phyloP scores from a whole-genome alignment of 2,797 vertebrate species.

The Centropyge bicolor region DNA sequence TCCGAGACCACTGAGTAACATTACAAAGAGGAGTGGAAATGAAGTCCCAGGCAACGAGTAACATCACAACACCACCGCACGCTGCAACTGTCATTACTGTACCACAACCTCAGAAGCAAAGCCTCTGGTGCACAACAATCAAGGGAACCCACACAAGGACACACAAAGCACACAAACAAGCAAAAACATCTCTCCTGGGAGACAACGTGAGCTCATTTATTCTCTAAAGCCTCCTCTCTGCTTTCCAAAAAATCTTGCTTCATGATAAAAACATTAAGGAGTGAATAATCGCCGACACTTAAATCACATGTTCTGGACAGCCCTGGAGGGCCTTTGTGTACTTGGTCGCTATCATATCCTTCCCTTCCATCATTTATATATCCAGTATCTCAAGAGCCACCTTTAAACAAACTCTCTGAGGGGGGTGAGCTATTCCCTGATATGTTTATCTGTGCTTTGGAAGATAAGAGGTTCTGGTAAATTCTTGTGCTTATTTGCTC shows the following conservation, averaged over 20 bases:
- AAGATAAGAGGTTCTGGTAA: constrained; percentile 64
- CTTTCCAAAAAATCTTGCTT: constrained; percentile 20
- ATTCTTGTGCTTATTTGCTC: constrained; percentile 48
- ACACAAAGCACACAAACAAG: constrained; percentile 1
- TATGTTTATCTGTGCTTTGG: constrained; percentile 60
- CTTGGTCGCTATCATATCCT: constrained; percentile 17
- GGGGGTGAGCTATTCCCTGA: constrained; percentile 26
- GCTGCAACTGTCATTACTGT: constrained; percentile 33
- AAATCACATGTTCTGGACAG: constrained; percentile 15
- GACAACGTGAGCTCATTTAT: constrained; percentile 16
- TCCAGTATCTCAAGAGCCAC: constrained; percentile 39
- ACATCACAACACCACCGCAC: constrained; percentile 43
- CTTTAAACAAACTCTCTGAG: constrained; percentile 61
- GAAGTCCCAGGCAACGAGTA: constrained; percentile 39
- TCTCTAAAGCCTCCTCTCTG: not conserved
- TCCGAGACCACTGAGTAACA: constrained; percentile 55
- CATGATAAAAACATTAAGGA: constrained; percentile 31
- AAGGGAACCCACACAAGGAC: not conserved
- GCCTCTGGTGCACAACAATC: not conserved
- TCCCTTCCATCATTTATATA: constrained; percentile 39
- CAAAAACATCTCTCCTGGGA: not conserved
- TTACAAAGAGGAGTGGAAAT: constrained; percentile 58
- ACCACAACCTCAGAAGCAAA: constrained; percentile 17
- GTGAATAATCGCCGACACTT: not conserved
- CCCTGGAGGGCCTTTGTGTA: constrained; percentile 25